phyloP scores from a whole-genome alignment of 2,888 invertebrate species.

The Tenthredo scrophulariae region DNA sequence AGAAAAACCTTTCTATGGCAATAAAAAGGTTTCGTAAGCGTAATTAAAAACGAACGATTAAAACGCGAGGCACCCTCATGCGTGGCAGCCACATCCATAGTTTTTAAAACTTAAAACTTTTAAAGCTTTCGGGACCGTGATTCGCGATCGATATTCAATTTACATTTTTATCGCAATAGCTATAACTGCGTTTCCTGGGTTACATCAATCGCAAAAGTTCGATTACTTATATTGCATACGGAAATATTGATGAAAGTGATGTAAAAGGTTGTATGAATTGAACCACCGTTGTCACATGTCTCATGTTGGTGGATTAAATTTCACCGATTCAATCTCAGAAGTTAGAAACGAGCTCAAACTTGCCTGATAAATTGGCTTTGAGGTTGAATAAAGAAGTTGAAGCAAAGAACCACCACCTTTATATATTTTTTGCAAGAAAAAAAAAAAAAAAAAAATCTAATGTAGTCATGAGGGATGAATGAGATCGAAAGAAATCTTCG shows the following conservation, averaged over 20 bases:
- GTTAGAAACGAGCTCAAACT: background rate
- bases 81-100: background rate
- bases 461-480: background rate
- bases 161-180: slow-evolving; percentile 74
- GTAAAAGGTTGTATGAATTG: background rate
- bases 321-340: background rate
- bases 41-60: slow-evolving; percentile 38
- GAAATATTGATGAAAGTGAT: background rate
- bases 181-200: slow-evolving; percentile 66
- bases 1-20: background rate
- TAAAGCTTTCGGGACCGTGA: background rate
- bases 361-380: background rate
- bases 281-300: background rate
- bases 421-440: background rate
- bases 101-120: background rate
- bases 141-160: slow-evolving; percentile 75
- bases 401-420: background rate
- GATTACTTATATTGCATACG: background rate
- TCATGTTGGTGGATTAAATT: background rate
- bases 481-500: background rate
- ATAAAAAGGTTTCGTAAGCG: slow-evolving; percentile 18
- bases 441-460: background rate
- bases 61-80: background rate
- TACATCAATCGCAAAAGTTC: background rate
- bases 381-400: background rate